Evolutionary conservation across 2,888 invertebrate species (phyloP).

Genomic region (Lithophane socia): DNA sequence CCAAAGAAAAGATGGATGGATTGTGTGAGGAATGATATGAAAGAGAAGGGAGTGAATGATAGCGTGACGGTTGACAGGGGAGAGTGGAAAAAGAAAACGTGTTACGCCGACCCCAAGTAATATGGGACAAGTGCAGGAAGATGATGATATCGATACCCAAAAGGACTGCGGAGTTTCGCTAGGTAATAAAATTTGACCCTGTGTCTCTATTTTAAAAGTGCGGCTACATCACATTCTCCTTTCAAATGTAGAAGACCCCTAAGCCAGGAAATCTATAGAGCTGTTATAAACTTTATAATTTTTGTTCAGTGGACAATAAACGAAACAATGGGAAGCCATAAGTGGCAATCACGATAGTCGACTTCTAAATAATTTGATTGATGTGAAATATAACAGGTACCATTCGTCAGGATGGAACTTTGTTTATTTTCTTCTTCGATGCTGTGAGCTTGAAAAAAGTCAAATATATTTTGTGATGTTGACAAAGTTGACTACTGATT

Average conservation of each 20-base stretch:
- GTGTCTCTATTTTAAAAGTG: background rate
- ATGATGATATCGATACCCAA: background rate
- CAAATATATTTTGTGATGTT: constrained; percentile 13
- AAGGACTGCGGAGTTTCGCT: too few species aligned
- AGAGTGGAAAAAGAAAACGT: too few species aligned
- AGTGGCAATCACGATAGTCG: constrained; percentile 57
- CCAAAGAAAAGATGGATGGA: too few species aligned
- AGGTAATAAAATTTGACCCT: too few species aligned
- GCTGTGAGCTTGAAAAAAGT: background rate
- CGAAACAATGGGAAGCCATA: constrained; percentile 58
- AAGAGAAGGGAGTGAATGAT: too few species aligned
- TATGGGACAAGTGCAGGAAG: too few species aligned
- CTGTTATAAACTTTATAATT: constrained; percentile 55
- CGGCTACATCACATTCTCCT: background rate
- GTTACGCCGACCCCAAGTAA: too few species aligned
- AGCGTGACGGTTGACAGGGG: too few species aligned
- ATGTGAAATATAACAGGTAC: constrained; percentile 53
- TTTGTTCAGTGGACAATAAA: constrained; percentile 57
- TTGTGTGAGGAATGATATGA: too few species aligned
- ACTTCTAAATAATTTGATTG: constrained; percentile 51
- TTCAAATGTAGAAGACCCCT: constrained; percentile 25
- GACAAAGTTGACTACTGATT: constrained; percentile 12
- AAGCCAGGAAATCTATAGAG: constrained; percentile 25
- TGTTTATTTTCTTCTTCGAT: constrained; percentile 3
- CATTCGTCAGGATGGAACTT: constrained; percentile 29